Evolutionary conservation across 2,888 invertebrate species (phyloP).

Genomic region (Diarsia brunnea): DNA sequence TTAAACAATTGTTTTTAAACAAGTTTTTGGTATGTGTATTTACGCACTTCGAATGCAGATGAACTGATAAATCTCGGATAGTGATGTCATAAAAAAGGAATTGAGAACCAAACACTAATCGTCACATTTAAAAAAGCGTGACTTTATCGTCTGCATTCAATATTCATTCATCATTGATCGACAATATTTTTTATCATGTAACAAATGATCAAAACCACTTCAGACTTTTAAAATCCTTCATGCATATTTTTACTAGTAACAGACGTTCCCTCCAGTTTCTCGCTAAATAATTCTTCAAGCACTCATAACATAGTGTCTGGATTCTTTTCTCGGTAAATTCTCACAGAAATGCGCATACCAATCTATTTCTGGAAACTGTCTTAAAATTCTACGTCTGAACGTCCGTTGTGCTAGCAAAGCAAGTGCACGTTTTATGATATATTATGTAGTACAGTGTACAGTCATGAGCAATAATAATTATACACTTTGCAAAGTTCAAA

Average conservation of each 20-base stretch:
- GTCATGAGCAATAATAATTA: no score
- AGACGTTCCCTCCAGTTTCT: neutral
- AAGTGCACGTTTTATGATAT: neutral
- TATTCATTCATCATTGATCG: no score
- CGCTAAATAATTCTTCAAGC: slow-evolving; percentile 31
- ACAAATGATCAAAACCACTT: neutral
- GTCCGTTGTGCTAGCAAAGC: neutral
- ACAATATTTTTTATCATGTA: no score
- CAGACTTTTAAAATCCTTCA: neutral
- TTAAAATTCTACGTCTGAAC: slow-evolving; percentile 4
- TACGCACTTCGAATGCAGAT: neutral
- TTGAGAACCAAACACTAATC: no score
- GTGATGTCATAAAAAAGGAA: no score
- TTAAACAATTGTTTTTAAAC: neutral
- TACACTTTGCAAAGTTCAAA: no score
- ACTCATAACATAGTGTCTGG: slow-evolving; percentile 22
- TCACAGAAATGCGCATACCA: slow-evolving; percentile 5
- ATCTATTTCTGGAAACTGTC: slow-evolving; percentile 6
- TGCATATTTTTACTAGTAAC: neutral
- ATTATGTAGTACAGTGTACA: slow-evolving; percentile 11
- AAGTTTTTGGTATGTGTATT: neutral
- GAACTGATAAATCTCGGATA: neutral
- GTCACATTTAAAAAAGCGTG: no score
- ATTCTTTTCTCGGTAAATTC: slow-evolving; percentile 12
- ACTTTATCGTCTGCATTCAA: no score